Evolutionary conservation across 2,888 invertebrate genomes (phyloP).

Genomic region (Ametastegia equiseti): DNA sequence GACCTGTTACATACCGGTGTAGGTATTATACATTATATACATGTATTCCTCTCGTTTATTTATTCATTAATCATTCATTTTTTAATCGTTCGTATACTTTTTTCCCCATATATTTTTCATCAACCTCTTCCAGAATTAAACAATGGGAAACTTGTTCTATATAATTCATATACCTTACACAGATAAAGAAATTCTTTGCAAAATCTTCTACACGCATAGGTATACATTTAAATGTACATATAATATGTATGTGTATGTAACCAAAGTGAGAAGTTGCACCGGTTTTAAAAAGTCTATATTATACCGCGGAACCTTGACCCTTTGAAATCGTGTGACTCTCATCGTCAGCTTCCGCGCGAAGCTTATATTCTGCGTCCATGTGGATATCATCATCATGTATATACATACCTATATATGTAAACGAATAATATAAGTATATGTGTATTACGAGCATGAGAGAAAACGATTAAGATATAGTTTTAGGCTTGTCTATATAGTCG

Average conservation of each 20-base stretch:
- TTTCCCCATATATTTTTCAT: background rate
- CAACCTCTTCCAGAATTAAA: background rate
- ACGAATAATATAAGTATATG: too few species aligned
- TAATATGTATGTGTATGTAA: background rate
- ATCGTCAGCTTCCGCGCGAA: background rate
- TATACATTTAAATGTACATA: too few species aligned
- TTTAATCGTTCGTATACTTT: background rate
- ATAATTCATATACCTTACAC: background rate
- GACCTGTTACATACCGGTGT: conserved; percentile 33
- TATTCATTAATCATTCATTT: background rate
- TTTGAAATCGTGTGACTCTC: background rate
- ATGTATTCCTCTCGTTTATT: background rate
- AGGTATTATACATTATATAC: too few species aligned
- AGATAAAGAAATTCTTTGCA: background rate
- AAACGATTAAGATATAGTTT: too few species aligned
- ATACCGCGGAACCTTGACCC: background rate
- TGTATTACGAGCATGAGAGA: too few species aligned
- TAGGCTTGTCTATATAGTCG: too few species aligned
- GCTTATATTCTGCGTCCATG: too few species aligned
- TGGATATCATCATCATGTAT: too few species aligned
- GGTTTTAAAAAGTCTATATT: background rate
- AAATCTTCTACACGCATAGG: background rate
- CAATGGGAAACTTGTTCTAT: background rate
- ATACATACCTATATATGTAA: too few species aligned
- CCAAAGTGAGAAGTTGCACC: background rate